These are phyloP conservation scores for Hippoglossus stenolepis DNA, from an alignment of 2,113 vertebrate genomes.

Conservation along the genomic window DNA sequence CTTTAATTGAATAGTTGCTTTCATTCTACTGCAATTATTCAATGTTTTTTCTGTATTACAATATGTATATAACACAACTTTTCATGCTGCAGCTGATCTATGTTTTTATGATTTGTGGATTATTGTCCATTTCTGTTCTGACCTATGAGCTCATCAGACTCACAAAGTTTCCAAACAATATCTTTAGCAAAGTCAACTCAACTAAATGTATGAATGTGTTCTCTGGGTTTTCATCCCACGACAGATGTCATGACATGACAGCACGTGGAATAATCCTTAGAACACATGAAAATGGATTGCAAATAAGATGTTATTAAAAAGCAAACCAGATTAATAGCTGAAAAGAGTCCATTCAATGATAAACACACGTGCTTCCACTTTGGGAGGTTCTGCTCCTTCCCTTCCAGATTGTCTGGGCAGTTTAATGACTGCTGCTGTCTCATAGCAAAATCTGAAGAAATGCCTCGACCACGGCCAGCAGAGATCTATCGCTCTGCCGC, in stretches of 20 bases:
- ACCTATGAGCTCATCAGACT: too few species aligned
- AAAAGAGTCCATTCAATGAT: background rate
- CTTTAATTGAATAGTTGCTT: too few species aligned
- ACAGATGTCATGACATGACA: background rate
- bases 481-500: constrained; percentile 60
- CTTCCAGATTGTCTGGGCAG: background rate
- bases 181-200: background rate
- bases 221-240: background rate
- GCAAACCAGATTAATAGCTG: background rate
- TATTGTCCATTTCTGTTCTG: too few species aligned
- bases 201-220: background rate
- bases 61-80: too few species aligned
- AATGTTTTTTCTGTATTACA: too few species aligned
- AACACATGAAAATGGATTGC: background rate
- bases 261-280: background rate
- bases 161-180: too few species aligned
- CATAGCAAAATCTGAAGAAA: constrained; percentile 36
- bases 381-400: background rate
- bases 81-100: too few species aligned
- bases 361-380: background rate
- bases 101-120: too few species aligned
- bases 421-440: constrained; percentile 12
- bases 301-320: background rate
- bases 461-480: constrained; percentile 11
- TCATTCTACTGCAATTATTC: too few species aligned